Evolutionary conservation across 2,113 vertebrate genomes (phyloP), one percentile per base, ranked within the genome.

Genomic region (Zosterops hypoxanthus): DNA sequence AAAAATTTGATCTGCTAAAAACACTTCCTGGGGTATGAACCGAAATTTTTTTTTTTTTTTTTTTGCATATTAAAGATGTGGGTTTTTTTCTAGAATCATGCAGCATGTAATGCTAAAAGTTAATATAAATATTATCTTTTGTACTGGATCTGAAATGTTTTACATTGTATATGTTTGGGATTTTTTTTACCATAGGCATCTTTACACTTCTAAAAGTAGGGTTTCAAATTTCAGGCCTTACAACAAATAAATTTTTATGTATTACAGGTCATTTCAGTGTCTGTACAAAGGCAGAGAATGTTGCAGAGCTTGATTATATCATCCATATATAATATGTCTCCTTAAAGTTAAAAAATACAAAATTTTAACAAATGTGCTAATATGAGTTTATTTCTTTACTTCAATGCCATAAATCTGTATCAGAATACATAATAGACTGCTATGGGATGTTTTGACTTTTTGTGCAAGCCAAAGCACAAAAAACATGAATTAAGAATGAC

Each of bases 101-200:
- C 26, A 65, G 17, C 5, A 33, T 49, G 6, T 50, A 49, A 64
- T 46, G 29, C 15, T 79, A 34, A 63, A 78, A 84, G 14, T 76
- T 82, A 82, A 73, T 44, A 72, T 14, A 71, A 61, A 21, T 75
- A 19, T 49, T 73, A 18, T 34, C 8, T 47, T 72, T 41, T 83
- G 8, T 64, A 65, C 8, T 49, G 28, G n/a, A 53, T 33, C 23
- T 63, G 65, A 39, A 52, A 49, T 72, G 2, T 41, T 85, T 75
- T 71, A 25, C 22, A 12, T 12, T 65, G 9, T 31, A 1, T 41
- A 3, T 66, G 14, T 14, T 60, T 26, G 22, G 1, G 1, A 0
- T 3, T 86, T 92, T 92, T 90, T 78, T 84, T 68, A 55, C 29
- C 20, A 7, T 41, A 44, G 12, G 8, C 16, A 49, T 64, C 6